These are phyloP conservation scores for Petrocephalus zakoni DNA, from an alignment of 2,113 vertebrate genomes.

Conservation along the genomic window DNA sequence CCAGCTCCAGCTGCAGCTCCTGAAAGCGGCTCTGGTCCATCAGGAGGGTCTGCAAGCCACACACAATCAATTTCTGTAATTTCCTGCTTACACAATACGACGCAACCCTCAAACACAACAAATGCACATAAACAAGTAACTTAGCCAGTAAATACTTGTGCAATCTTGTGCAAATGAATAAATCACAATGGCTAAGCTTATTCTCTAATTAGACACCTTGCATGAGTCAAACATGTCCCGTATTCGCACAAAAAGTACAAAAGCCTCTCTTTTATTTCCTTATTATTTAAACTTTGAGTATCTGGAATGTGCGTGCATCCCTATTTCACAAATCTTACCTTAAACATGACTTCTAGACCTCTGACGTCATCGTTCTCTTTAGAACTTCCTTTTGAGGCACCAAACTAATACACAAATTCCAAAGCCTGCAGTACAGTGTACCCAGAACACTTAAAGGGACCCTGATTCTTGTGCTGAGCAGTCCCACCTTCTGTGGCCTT, in stretches of 20 bases:
- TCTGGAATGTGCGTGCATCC: background rate
- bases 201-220: background rate
- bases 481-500: background rate
- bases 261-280: background rate
- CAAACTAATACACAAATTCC: background rate
- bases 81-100: conserved; percentile 14
- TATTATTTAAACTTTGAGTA: background rate
- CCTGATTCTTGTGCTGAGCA: background rate
- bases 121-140: conserved; percentile 7
- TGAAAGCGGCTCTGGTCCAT: conserved; percentile 90
- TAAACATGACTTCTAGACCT: background rate
- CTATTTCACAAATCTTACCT: background rate
- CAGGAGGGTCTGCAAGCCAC: conserved; percentile 68
- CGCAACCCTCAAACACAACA: background rate
- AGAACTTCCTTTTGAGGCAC: background rate
- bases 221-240: background rate
- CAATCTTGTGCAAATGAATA: background rate
- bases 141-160: background rate
- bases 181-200: background rate
- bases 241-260: background rate
- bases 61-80: background rate
- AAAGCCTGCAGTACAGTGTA: background rate
- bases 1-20: conserved; percentile 77
- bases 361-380: background rate
- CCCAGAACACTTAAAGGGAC: background rate